phyloP scores from a whole-genome alignment of 2,888 invertebrate species.

The Colletes collaris region DNA sequence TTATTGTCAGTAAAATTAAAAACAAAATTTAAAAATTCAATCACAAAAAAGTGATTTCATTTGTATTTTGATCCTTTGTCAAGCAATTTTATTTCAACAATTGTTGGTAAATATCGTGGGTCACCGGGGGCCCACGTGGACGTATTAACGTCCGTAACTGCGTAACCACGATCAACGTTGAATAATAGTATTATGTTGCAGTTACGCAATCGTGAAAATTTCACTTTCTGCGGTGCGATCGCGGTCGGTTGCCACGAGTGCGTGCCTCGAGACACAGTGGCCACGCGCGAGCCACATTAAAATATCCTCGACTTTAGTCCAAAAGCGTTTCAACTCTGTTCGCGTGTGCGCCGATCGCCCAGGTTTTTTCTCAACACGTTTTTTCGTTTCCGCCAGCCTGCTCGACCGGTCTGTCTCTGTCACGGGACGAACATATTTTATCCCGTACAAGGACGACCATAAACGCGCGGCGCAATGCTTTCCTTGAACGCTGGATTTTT shows the following conservation, averaged over 20 bases:
- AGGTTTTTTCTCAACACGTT: slow-evolving; percentile 17
- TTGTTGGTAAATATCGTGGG: no score
- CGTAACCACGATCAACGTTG: slow-evolving; percentile 38
- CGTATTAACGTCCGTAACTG: slow-evolving; percentile 31
- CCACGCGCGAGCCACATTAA: neutral
- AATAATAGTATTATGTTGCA: slow-evolving; percentile 71
- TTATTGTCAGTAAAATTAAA: no score
- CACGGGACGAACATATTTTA: slow-evolving; percentile 21
- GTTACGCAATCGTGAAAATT: slow-evolving; percentile 73
- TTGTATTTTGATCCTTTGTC: no score
- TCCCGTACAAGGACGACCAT: slow-evolving; percentile 57
- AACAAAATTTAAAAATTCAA: no score
- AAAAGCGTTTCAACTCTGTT: neutral
- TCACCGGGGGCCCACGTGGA: no score
- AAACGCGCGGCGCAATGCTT: neutral
- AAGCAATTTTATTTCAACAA: no score
- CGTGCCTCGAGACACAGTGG: neutral
- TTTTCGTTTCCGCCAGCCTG: slow-evolving; percentile 30
- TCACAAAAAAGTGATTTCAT: no score
- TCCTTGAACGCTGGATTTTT: slow-evolving; percentile 6
- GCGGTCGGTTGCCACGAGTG: slow-evolving; percentile 10
- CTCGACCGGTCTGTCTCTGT: slow-evolving; percentile 42
- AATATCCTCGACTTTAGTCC: slow-evolving; percentile 29
- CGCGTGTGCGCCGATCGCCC: slow-evolving; percentile 2
- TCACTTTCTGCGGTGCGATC: slow-evolving; percentile 73